Evolutionary conservation across 1,140 invertebrate species (phyloP).

Genomic region (Penaeus japonicus): DNA sequence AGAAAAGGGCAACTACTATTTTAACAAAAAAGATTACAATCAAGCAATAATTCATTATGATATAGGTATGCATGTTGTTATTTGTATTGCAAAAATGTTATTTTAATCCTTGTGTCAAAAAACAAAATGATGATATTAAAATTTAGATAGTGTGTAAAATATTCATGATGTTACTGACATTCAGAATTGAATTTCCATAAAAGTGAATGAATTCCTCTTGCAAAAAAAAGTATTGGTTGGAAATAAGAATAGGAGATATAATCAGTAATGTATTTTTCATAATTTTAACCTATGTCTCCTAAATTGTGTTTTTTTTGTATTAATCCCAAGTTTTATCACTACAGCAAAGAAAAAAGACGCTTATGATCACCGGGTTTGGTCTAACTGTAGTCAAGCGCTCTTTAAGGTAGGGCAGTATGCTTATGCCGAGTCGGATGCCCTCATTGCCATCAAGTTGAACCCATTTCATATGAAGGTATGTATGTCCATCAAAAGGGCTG

Average conservation of each 20-base stretch:
- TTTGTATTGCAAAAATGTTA: neutral
- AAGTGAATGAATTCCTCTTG: no score
- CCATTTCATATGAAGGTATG: conserved; percentile 39
- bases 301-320: no score
- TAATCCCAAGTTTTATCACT: no score
- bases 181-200: no score
- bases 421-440: conserved; percentile 4
- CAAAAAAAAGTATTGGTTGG: no score
- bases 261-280: no score
- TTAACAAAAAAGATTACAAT: conserved; percentile 13
- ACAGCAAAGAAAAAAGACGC: conserved; percentile 27
- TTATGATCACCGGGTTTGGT: conserved; percentile 36
- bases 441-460: conserved; percentile 36
- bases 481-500: neutral
- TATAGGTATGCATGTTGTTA: conserved; percentile 12
- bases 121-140: no score
- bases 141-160: no score
- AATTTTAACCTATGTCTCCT: no score
- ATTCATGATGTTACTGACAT: no score
- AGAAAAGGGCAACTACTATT: conserved; percentile 15
- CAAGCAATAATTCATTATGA: conserved; percentile 20
- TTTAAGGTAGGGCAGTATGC: conserved; percentile 19
- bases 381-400: conserved; percentile 33
- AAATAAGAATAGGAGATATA: no score
- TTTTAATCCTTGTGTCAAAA: neutral